A percentile compares a stretch with the other conserved stretches of the same genome.
Conservation (phyloP, 2,797 vertebrate genomes). For the Myotis vivesi region DNA sequence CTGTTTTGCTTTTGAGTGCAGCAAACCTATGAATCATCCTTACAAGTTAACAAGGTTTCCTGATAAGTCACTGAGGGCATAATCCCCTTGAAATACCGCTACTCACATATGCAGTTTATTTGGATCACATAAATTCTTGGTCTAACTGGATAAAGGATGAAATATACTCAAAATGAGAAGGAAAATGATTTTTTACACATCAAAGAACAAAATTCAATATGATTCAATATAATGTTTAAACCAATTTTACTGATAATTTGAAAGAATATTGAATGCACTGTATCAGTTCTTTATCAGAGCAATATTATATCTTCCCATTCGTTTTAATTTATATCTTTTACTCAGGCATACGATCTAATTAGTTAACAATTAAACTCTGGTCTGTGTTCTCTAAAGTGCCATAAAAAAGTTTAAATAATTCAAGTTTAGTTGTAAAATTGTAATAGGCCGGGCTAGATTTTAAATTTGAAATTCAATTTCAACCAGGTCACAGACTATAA, state of each 20-base stretch:
- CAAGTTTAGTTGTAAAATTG: slow-evolving; percentile 34
- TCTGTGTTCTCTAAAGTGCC: background rate
- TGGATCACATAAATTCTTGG: slow-evolving; percentile 25
- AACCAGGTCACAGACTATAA: slow-evolving; percentile 19
- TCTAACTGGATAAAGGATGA: slow-evolving; percentile 53
- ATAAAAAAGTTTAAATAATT: slow-evolving; percentile 51
- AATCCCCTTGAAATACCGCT: slow-evolving; percentile 39
- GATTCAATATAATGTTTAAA: slow-evolving; percentile 43
- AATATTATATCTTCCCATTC: background rate
- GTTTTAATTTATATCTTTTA: background rate
- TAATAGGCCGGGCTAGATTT: slow-evolving; percentile 30
- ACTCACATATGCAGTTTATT: slow-evolving; percentile 20
- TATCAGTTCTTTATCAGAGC: background rate
- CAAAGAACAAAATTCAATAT: slow-evolving; percentile 39
- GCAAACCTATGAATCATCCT: slow-evolving; percentile 18
- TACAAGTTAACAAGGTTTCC: slow-evolving; percentile 19
- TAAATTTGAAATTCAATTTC: slow-evolving; percentile 65
- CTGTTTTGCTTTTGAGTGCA: background rate
- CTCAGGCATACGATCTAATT: background rate
- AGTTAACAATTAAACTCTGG: background rate
- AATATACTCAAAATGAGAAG: slow-evolving; percentile 49
- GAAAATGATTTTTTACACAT: slow-evolving; percentile 55
- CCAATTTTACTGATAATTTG: slow-evolving; percentile 34
- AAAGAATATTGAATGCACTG: background rate
- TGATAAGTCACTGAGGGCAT: slow-evolving; percentile 28